Percentiles rank a stretch among this genome's conserved stretches.
Evolutionary conservation across 2,797 vertebrate genomes (phyloP).

Genomic region (Dallia pectoralis): DNA sequence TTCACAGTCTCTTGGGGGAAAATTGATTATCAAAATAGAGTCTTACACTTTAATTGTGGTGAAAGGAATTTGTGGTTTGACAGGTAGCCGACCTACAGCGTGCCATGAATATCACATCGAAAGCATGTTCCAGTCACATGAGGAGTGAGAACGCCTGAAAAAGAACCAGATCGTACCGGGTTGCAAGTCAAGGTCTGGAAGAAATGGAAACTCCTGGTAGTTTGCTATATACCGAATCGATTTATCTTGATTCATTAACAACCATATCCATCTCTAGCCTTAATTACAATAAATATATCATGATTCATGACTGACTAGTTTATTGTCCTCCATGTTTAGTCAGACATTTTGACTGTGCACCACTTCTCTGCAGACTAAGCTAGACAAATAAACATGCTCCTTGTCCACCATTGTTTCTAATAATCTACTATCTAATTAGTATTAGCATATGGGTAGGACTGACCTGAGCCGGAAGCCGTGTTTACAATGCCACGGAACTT

Average conservation of each 20-base stretch:
- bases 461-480: neutral
- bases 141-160: neutral
- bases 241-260: neutral
- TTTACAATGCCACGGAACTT: neutral
- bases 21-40: no score
- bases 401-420: neutral
- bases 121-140: no score
- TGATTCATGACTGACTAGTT: no score
- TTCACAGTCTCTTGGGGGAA: neutral
- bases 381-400: neutral
- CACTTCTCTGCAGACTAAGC: neutral
- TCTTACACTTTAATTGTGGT: no score
- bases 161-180: neutral
- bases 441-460: neutral
- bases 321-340: no score
- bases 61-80: no score
- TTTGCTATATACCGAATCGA: neutral
- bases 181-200: neutral
- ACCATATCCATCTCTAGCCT: no score
- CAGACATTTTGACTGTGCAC: no score
- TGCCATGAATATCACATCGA: no score
- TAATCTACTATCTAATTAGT: neutral
- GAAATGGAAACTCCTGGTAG: neutral
- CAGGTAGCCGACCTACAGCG: neutral
- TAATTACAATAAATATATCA: no score